Percentiles rank a stretch among this genome's conserved stretches.
These are phyloP conservation scores for Mystacides longicornis DNA, from an alignment of 2,888 invertebrate genomes.

Conservation along the genomic window DNA sequence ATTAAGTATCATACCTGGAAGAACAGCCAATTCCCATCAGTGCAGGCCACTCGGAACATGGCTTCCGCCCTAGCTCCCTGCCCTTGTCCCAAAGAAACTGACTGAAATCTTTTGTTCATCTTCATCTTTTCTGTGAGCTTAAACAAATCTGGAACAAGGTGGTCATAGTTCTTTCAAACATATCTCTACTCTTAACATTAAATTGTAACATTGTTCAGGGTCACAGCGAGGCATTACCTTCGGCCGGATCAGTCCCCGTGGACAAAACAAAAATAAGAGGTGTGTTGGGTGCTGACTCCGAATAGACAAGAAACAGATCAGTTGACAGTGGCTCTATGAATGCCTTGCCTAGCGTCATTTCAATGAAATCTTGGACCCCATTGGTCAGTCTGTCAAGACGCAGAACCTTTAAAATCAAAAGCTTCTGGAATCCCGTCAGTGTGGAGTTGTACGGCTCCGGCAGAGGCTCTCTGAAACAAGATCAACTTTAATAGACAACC, in stretches of 20 bases:
- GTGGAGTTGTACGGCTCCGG: conserved; percentile 59
- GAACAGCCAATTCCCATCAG: conserved; percentile 81
- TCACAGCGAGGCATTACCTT: no score
- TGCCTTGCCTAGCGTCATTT: conserved; percentile 60
- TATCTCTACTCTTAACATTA: no score
- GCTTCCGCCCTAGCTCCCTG: conserved; percentile 79
- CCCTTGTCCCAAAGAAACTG: conserved; percentile 84
- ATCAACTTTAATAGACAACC: no score
- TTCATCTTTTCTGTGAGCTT: conserved; percentile 80
- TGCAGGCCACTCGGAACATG: conserved; percentile 65
- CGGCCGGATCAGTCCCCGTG: conserved; percentile 85
- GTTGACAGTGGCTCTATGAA: conserved; percentile 84
- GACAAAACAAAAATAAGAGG: conserved; percentile 86
- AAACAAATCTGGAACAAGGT: conserved; percentile 52
- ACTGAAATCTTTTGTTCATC: conserved; percentile 65
- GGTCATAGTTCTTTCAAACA: no score
- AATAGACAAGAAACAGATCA: conserved; percentile 72
- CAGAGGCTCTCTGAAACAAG: conserved; percentile 50
- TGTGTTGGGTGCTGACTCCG: conserved; percentile 67
- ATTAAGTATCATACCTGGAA: conserved; percentile 54
- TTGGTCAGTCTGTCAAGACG: conserved; percentile 79
- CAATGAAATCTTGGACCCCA: conserved; percentile 70
- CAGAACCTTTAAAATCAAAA: conserved; percentile 70
- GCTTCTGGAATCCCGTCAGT: conserved; percentile 65
- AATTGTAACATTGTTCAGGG: no score